These are phyloP conservation scores for Sceloporus tristichus DNA, from an alignment of 2,113 vertebrate genomes.

Conservation along the genomic window DNA sequence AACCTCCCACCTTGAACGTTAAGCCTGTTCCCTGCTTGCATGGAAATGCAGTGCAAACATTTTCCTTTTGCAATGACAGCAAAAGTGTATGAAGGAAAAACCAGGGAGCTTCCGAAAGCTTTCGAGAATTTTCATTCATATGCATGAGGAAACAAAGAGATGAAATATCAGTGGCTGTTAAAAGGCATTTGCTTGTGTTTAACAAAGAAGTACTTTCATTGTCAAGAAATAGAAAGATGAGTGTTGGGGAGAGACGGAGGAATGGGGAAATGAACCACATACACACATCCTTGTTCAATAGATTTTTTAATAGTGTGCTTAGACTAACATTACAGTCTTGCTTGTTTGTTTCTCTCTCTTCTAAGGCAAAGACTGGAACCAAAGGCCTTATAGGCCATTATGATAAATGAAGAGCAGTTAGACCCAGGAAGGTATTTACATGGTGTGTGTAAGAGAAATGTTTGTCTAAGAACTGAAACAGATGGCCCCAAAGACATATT, in stretches of 20 bases:
- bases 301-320: conserved; percentile 18
- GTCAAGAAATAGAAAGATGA: not conserved
- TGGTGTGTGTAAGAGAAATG: conserved; percentile 45
- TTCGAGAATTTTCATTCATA: not conserved
- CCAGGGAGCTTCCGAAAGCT: not conserved
- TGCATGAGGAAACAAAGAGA: not conserved
- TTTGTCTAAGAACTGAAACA: conserved; percentile 33
- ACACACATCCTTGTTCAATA: not conserved
- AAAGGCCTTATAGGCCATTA: conserved; percentile 14
- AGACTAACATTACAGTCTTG: conserved; percentile 36
- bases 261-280: not conserved
- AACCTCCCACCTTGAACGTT: not conserved
- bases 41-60: not conserved
- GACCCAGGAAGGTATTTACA: conserved; percentile 56
- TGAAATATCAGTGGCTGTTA: not conserved
- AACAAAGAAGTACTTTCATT: not conserved
- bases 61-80: not conserved
- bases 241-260: not conserved
- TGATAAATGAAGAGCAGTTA: conserved; percentile 57
- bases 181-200: not conserved
- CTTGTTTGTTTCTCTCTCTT: conserved; percentile 26
- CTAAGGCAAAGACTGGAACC: conserved; percentile 22
- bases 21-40: not conserved
- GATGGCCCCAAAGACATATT: no score
- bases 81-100: not conserved